Evolutionary conservation across 2,888 invertebrate species (phyloP).

Genomic region (Terebella lapidaria): DNA sequence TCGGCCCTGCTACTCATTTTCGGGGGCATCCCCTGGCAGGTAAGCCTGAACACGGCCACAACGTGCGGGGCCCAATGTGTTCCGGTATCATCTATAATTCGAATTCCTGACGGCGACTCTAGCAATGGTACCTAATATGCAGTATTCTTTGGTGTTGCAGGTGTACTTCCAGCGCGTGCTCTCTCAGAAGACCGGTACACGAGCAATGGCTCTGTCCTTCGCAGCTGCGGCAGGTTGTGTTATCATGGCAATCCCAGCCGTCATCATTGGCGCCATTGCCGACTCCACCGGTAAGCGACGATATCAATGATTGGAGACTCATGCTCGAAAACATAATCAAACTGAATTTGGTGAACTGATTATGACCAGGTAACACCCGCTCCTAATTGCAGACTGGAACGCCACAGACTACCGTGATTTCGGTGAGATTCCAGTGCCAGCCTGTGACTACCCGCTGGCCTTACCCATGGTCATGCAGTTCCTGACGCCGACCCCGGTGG

Average conservation of each 20-base stretch:
- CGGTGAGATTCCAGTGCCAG: slow-evolving; percentile 1
- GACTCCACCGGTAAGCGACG: slow-evolving; percentile 1
- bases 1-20: slow-evolving; percentile 83
- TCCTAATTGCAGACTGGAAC: slow-evolving; percentile 5
- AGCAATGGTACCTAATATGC: neutral
- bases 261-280: slow-evolving; percentile 11
- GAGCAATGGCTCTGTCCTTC: slow-evolving; percentile 12
- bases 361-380: too few species aligned
- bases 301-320: too few species aligned
- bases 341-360: too few species aligned
- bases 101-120: too few species aligned
- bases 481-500: slow-evolving; percentile 86
- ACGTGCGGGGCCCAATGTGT: neutral
- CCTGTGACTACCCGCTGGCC: slow-evolving; percentile 78
- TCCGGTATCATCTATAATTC: neutral
- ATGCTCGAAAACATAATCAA: too few species aligned
- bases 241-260: slow-evolving; percentile 16
- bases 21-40: slow-evolving; percentile 85
- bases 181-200: slow-evolving; percentile 5
- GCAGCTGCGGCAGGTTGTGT: slow-evolving; percentile 11
- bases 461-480: slow-evolving; percentile 90
- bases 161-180: slow-evolving; percentile 23
- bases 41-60: neutral
- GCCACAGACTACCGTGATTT: slow-evolving; percentile 1
- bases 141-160: slow-evolving; percentile 11